phyloP scores from a whole-genome alignment of 1,140 invertebrate genomes.

The Orchesella cincta region DNA sequence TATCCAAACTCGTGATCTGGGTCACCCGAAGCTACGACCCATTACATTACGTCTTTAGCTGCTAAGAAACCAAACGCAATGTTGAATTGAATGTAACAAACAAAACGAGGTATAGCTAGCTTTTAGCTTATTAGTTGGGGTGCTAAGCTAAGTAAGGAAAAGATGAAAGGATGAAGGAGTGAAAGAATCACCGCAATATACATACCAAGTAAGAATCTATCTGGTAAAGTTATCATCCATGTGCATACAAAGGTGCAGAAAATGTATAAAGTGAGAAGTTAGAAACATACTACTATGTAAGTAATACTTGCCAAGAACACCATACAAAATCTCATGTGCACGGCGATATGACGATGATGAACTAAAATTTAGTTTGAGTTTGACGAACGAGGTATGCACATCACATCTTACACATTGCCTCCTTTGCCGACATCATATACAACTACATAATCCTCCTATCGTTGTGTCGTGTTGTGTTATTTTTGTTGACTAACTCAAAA shows the following conservation, averaged over 20 bases:
- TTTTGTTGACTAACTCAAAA: neutral
- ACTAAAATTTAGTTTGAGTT: conserved; percentile 4
- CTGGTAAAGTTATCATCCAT: too few relatives aligned
- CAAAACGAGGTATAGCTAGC: too few relatives aligned
- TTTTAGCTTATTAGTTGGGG: too few relatives aligned
- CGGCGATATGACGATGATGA: neutral
- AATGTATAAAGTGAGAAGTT: neutral
- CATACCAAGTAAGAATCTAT: neutral
- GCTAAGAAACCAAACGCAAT: too few relatives aligned
- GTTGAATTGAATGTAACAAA: too few relatives aligned
- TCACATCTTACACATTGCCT: too few relatives aligned
- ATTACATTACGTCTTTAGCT: too few relatives aligned
- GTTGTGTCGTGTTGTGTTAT: neutral
- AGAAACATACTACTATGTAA: neutral
- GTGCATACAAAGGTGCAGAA: neutral
- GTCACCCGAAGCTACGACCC: too few relatives aligned
- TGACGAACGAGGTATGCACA: conserved; percentile 11
- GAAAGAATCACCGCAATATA: neutral
- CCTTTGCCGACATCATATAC: too few relatives aligned
- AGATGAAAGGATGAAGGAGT: neutral
- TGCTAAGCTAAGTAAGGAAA: too few relatives aligned
- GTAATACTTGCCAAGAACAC: neutral
- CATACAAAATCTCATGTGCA: neutral
- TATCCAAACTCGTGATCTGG: too few relatives aligned
- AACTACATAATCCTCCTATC: neutral